phyloP scores from a whole-genome alignment of 2,888 invertebrate species.

The Tenthredo amoena region DNA sequence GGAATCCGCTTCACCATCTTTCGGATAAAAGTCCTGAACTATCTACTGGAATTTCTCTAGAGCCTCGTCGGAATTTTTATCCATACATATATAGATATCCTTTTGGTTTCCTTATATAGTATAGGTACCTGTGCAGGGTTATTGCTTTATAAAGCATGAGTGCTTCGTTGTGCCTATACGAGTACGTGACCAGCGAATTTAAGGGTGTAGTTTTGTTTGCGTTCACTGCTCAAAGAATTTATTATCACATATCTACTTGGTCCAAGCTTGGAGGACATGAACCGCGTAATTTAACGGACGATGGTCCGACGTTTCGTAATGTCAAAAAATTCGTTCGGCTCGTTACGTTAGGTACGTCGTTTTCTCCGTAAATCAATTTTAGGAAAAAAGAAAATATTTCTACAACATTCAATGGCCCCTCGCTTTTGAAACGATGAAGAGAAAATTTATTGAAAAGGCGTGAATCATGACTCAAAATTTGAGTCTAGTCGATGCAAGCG shows the following conservation, averaged over 20 bases:
- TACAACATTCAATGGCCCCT: background rate
- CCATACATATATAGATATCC: background rate
- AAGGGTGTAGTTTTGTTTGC: background rate
- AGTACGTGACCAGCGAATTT: background rate
- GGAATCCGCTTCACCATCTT: slow-evolving; percentile 6
- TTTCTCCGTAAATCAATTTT: background rate
- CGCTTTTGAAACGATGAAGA: background rate
- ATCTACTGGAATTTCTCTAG: background rate
- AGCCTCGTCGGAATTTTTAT: background rate
- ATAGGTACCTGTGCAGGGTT: background rate
- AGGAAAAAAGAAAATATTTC: background rate
- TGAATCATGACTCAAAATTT: background rate
- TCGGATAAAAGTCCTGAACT: background rate
- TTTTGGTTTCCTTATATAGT: background rate
- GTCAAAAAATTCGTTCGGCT: background rate
- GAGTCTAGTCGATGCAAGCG: background rate
- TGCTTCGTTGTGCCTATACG: background rate
- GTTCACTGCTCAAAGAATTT: background rate
- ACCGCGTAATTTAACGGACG: background rate
- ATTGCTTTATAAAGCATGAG: background rate
- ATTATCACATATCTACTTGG: background rate
- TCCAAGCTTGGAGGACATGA: background rate
- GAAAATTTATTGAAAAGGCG: background rate
- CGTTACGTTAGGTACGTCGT: background rate
- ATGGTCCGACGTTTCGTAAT: background rate